phyloP scores from a whole-genome alignment of 2,888 invertebrate genomes.

The Oscheius sp. region DNA sequence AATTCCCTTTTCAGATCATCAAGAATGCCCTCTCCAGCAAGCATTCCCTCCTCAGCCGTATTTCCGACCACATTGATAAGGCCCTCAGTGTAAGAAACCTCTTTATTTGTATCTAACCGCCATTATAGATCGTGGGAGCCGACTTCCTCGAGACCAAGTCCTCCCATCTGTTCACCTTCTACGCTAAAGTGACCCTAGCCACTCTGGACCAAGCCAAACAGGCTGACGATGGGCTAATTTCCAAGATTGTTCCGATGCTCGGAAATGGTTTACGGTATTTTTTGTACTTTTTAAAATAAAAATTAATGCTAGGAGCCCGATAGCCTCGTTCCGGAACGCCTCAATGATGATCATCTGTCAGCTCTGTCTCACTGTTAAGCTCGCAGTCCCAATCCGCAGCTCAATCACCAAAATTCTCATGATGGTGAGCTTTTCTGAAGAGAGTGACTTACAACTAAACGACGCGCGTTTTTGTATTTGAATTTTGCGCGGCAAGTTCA shows the following conservation, averaged over 20 bases:
- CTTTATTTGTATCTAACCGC: conserved; percentile 1
- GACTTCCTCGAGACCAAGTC: conserved; percentile 73
- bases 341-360: conserved; percentile 63
- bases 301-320: conserved; percentile 42
- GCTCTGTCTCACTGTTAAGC: conserved; percentile 56
- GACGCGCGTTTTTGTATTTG: no score
- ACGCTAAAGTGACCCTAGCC: conserved; percentile 83
- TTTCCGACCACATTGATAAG: conserved; percentile 52
- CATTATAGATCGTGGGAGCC: conserved; percentile 48
- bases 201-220: conserved; percentile 79
- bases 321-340: conserved; percentile 51
- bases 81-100: conserved; percentile 40
- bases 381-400: conserved; percentile 53
- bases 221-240: conserved; percentile 80
- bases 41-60: conserved; percentile 50
- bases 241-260: conserved; percentile 66
- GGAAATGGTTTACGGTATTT: conserved; percentile 64
- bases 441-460: no score
- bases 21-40: conserved; percentile 51
- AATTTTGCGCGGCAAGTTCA: no score
- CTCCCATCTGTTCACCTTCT: conserved; percentile 84
- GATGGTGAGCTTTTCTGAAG: conserved; percentile 42
- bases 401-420: conserved; percentile 61
- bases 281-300: neutral
- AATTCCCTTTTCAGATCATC: conserved; percentile 36